Conservation (phyloP, 92 coral and sea anemone species). For the Hydrozoanthus gracilis region DNA sequence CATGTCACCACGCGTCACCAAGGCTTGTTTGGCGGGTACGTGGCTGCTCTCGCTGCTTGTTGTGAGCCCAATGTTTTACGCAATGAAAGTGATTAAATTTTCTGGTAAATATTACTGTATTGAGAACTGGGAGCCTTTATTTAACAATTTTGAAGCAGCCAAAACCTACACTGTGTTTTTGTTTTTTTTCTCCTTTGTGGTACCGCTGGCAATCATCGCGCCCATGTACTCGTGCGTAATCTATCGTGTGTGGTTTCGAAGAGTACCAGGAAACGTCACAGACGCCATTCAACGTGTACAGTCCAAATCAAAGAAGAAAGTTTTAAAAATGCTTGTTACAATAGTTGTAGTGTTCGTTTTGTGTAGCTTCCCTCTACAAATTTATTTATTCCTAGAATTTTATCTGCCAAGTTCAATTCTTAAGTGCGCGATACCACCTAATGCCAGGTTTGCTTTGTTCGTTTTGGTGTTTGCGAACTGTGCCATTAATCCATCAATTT, state of each 20-base stretch:
- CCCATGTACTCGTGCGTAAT: constrained; percentile 87
- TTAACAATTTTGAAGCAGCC: constrained; percentile 60
- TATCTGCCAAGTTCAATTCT: constrained; percentile 23
- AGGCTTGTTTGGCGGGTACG: constrained; percentile 62
- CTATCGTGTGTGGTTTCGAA: constrained; percentile 84
- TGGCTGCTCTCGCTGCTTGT: constrained; percentile 79
- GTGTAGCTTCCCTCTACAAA: constrained; percentile 78
- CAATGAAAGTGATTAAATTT: constrained; percentile 64
- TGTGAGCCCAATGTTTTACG: constrained; percentile 82
- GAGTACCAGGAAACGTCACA: constrained; percentile 88
- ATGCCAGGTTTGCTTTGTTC: constrained; percentile 62
- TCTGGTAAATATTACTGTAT: constrained; percentile 62
- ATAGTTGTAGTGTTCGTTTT: constrained; percentile 74
- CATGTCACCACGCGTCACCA: constrained; percentile 64
- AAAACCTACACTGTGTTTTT: constrained; percentile 76
- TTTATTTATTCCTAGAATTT: constrained; percentile 56
- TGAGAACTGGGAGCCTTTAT: constrained; percentile 85
- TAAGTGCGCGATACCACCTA: constrained; percentile 55
- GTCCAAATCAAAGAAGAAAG: constrained; percentile 74
- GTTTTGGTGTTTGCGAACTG: constrained; percentile 74
- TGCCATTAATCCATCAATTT: constrained; percentile 86
- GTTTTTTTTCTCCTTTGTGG: constrained; percentile 67
- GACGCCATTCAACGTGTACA: constrained; percentile 75
- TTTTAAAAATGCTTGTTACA: constrained; percentile 80
- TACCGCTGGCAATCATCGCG: constrained; percentile 74